phyloP scores from a whole-genome alignment of 2,888 invertebrate species.

The Amblyjoppa proteus region DNA sequence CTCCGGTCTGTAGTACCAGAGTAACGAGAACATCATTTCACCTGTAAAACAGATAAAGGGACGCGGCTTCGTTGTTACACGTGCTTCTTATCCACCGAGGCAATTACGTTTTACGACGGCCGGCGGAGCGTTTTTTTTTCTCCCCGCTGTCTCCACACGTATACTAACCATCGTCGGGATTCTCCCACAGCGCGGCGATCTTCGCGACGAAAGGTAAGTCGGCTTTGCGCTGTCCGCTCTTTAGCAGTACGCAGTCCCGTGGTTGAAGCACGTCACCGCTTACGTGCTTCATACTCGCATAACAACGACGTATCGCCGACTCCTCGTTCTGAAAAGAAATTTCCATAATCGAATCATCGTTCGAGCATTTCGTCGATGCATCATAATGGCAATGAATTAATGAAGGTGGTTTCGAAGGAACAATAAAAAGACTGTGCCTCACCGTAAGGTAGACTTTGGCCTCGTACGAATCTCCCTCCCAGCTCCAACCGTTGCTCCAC shows the following conservation, averaged over 20 bases:
- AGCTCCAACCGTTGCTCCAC: slow-evolving; percentile 97
- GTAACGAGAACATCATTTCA: slow-evolving; percentile 98
- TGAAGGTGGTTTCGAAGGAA: not conserved
- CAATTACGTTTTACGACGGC: slow-evolving; percentile 42
- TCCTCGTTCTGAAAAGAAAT: slow-evolving; percentile 89
- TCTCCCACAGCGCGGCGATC: slow-evolving; percentile 97
- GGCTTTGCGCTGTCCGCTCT: slow-evolving; percentile 93
- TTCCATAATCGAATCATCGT: slow-evolving; percentile 42
- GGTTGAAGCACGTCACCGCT: slow-evolving; percentile 94
- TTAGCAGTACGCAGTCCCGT: slow-evolving; percentile 96
- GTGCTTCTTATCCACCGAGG: not conserved
- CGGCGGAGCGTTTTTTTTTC: slow-evolving; percentile 18
- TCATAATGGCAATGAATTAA: not conserved
- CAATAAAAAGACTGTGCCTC: slow-evolving; percentile 83
- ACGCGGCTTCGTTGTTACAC: slow-evolving; percentile 26
- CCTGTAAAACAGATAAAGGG: slow-evolving; percentile 86
- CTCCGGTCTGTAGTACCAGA: slow-evolving; percentile 99
- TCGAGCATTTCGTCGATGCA: slow-evolving; percentile 29
- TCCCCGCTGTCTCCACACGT: not conserved
- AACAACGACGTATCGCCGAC: slow-evolving; percentile 93
- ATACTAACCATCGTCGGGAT: slow-evolving; percentile 93
- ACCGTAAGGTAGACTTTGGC: slow-evolving; percentile 95
- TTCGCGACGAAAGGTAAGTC: slow-evolving; percentile 98
- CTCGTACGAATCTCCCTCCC: slow-evolving; percentile 94
- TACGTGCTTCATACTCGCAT: slow-evolving; percentile 95